These are phyloP conservation scores for Drosophila yooni DNA, from an alignment of 2,888 invertebrate genomes.

Conservation along the genomic window DNA sequence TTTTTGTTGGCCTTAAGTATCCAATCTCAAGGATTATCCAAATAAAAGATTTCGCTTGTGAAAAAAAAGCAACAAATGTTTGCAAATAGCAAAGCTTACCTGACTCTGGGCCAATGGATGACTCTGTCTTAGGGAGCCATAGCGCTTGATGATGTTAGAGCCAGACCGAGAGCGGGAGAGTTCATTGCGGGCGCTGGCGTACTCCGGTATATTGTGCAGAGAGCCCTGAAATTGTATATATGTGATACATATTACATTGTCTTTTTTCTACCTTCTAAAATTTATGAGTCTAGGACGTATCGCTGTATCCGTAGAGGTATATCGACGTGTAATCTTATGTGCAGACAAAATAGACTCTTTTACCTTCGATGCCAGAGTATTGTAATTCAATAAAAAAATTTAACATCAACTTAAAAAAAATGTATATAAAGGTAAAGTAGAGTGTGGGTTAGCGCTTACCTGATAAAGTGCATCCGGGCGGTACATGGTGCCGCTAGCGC, in stretches of 20 bases:
- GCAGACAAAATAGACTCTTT: neutral
- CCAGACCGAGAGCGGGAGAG: slow-evolving; percentile 83
- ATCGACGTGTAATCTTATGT: neutral
- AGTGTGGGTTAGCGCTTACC: slow-evolving; percentile 84
- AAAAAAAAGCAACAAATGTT: neutral
- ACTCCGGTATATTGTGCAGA: slow-evolving; percentile 86
- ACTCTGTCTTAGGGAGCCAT: slow-evolving; percentile 84
- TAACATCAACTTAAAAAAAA: too few species aligned
- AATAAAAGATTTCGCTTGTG: neutral
- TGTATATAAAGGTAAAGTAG: neutral
- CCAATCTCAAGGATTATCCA: neutral
- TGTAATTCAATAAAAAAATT: neutral
- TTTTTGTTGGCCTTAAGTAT: slow-evolving; percentile 18
- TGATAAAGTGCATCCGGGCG: slow-evolving; percentile 96
- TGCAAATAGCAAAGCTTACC: slow-evolving; percentile 57
- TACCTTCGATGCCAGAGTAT: neutral
- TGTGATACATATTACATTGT: neutral
- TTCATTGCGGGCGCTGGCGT: slow-evolving; percentile 86
- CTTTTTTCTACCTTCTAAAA: neutral
- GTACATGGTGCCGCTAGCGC: slow-evolving; percentile 92
- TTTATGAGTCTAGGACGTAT: neutral
- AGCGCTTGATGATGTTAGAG: slow-evolving; percentile 79
- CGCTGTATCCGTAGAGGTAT: neutral
- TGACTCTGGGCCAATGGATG: slow-evolving; percentile 71
- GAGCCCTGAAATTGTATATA: slow-evolving; percentile 83